Evolutionary conservation across 2,113 vertebrate genomes (phyloP).

Genomic region (Monarcha castaneiventris): DNA sequence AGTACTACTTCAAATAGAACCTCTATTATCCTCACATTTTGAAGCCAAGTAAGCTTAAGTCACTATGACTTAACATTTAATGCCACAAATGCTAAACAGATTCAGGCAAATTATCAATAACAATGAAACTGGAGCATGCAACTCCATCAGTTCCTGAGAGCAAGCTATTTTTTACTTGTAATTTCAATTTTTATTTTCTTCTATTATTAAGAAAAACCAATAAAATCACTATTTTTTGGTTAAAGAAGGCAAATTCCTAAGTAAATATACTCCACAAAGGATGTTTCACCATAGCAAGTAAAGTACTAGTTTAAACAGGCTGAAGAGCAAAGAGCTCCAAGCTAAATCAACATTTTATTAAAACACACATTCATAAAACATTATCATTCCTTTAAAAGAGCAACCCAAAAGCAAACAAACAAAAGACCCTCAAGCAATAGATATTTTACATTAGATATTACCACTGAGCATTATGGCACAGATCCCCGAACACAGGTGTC

Average conservation of each 20-base stretch:
- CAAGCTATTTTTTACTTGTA: not conserved
- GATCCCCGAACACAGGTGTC: not conserved
- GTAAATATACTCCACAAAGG: not conserved
- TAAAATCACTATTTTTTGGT: not conserved
- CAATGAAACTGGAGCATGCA: not conserved
- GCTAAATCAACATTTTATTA: not conserved
- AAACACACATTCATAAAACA: not conserved
- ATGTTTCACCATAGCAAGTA: not conserved
- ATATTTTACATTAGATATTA: not conserved
- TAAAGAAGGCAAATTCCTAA: not conserved
- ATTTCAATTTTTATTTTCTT: not conserved
- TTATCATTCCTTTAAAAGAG: not conserved
- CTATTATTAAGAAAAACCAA: not conserved
- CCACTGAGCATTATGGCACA: not conserved
- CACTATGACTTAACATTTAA: not conserved
- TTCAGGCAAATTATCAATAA: not conserved
- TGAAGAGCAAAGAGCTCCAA: conserved; percentile 62
- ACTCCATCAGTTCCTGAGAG: not conserved
- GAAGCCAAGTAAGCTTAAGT: not conserved
- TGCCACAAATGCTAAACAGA: not conserved
- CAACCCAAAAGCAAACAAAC: not conserved
- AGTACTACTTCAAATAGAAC: not conserved
- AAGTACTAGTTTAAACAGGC: conserved; percentile 35
- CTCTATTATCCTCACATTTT: not conserved
- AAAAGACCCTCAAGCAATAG: fast-evolving